Base-by-base conservation (phyloP, 2,888 invertebrate species). In the Cylloceria caligata region DNA sequence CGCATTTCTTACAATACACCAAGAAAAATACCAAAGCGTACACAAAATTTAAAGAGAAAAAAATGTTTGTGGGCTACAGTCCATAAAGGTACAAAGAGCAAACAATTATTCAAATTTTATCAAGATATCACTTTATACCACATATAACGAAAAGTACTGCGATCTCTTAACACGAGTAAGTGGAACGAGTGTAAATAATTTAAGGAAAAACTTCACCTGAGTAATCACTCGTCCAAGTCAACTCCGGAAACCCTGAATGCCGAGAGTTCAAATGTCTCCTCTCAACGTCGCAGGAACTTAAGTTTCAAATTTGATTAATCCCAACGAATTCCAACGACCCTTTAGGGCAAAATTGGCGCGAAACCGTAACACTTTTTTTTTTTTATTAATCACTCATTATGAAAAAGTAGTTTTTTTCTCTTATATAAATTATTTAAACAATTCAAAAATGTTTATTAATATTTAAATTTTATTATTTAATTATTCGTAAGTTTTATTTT, bases 201-300 rank as follows among this genome's bases (percentile, higher is more conserved):
- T 30, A 16, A 60, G 42, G 47, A 68, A 74, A 81, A 42, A 42
- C 45, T 72, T 68, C 47, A 78, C 78, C 78, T 78, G 65, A 57
- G 7, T 64, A 68, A 64, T 64, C 7, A 30, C 64, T 57, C 77
- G 68, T 73, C 55, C 77, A 47, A 77, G 36, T 36, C 42, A 62
- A 45, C 19, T 52, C 62, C 62, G 65, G 68, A 34, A 34, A 30
- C 4, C 13, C 19, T 19, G 73, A 52, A 11, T 11, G 69, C 2
- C 21, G n/a, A 57, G 47, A 45, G 45, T 45, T 21, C 42, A 2
- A 64, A 68, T 73, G 47, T 73, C 16, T 60, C 27, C 7, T 19
- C 30, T 27, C 69, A 47, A 49, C 69, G 34, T 64, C n/a, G 76
- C 16, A 27, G 34, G 16, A 45, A 13, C 68, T 47, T 36, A 47